phyloP scores from a whole-genome alignment of 2,888 invertebrate species.

The Pollenia griseotomentosa region DNA sequence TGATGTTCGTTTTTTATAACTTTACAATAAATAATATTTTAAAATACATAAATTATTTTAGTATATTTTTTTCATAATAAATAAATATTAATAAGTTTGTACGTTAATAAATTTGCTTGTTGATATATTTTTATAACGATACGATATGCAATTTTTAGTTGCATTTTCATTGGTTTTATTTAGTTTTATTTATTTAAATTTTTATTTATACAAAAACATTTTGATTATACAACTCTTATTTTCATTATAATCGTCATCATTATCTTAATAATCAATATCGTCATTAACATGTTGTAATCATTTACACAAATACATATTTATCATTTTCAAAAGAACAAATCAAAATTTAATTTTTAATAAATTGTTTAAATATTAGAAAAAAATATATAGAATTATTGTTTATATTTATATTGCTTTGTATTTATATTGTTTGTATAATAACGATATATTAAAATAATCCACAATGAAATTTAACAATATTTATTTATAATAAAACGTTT shows the following conservation, averaged over 20 bases:
- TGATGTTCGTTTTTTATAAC: constrained; percentile 16
- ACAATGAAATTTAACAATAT: constrained; percentile 54
- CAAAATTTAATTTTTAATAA: constrained; percentile 1
- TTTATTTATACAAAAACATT: constrained; percentile 25
- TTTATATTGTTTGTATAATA: constrained; percentile 7
- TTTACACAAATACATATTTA: constrained; percentile 20
- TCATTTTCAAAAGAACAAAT: constrained; percentile 13
- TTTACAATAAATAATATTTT: constrained; percentile 60
- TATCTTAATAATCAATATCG: constrained; percentile 14
- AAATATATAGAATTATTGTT: not conserved
- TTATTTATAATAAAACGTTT: constrained; percentile 48
- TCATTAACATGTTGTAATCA: not conserved
- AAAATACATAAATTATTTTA: constrained; percentile 24
- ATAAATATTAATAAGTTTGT: not conserved
- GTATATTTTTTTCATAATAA: no score
- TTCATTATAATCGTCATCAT: constrained; percentile 8
- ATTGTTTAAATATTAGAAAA: no score
- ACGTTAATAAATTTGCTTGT: constrained; percentile 24
- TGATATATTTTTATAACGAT: constrained; percentile 65
- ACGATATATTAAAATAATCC: constrained; percentile 39
- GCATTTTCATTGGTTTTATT: constrained; percentile 1
- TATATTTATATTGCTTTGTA: not conserved
- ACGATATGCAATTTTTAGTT: constrained; percentile 67
- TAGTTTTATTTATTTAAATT: not conserved
- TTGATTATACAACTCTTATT: not conserved